A percentile compares a stretch with the other conserved stretches of the same genome.
Conservation (phyloP, 2,113 vertebrate species). For the Dromiciops gliroides region DNA sequence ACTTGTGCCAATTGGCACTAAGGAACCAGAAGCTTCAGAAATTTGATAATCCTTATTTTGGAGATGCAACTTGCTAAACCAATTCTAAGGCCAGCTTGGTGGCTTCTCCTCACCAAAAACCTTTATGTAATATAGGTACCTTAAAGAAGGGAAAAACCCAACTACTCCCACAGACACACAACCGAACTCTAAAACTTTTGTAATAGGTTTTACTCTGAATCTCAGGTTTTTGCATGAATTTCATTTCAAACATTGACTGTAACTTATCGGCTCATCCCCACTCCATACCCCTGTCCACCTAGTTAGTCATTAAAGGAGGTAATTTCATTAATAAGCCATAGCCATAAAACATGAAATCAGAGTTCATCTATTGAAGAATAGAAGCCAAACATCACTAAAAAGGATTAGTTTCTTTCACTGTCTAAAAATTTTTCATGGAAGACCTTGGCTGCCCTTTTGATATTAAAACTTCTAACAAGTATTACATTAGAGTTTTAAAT, state of each 20-base stretch:
- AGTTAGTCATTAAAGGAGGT: conserved; percentile 81
- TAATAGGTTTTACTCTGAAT: conserved; percentile 76
- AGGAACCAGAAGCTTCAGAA: conserved; percentile 21
- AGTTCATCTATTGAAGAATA: conserved; percentile 80
- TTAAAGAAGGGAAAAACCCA: conserved; percentile 28
- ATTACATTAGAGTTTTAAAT: conserved; percentile 88
- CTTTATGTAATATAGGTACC: conserved; percentile 72
- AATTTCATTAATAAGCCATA: conserved; percentile 83
- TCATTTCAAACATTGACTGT: conserved; percentile 76
- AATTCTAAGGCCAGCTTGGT: conserved; percentile 65
- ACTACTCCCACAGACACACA: background rate
- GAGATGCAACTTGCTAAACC: conserved; percentile 65
- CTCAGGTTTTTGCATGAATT: conserved; percentile 78
- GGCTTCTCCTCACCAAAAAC: conserved; percentile 60
- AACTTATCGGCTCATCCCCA: conserved; percentile 65
- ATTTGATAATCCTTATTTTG: conserved; percentile 67
- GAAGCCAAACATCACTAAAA: conserved; percentile 86
- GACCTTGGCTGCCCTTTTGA: conserved; percentile 88
- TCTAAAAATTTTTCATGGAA: conserved; percentile 87
- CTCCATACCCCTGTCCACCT: conserved; percentile 61
- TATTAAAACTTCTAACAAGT: conserved; percentile 89
- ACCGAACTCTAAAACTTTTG: conserved; percentile 64
- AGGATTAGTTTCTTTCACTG: conserved; percentile 87
- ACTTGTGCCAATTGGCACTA: conserved; percentile 20
- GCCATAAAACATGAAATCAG: conserved; percentile 85